These are phyloP conservation scores for Aphaenogaster ashmeadi DNA, from an alignment of 1,140 invertebrate species.

Conservation along the genomic window DNA sequence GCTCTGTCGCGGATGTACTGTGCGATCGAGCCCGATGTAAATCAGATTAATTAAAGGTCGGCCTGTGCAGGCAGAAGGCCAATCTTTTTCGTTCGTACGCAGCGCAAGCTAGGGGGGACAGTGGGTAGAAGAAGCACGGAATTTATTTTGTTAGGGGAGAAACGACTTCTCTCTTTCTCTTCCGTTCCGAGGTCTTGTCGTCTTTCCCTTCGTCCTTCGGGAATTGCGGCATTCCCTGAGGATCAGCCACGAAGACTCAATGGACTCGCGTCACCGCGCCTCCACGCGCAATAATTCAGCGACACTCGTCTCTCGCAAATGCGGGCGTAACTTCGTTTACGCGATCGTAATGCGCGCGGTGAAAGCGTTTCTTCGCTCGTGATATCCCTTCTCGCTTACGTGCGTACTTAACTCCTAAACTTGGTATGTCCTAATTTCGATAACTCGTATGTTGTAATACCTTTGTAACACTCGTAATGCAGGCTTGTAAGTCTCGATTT, in stretches of 20 bases:
- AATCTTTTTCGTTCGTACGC: constrained; percentile 53
- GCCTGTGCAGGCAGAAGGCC: background rate
- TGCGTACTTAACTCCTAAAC: background rate
- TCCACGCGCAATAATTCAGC: constrained; percentile 28
- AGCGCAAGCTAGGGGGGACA: background rate
- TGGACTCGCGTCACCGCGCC: background rate
- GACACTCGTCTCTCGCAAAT: background rate
- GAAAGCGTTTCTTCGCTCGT: constrained; percentile 15
- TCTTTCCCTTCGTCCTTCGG: background rate
- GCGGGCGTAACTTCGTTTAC: constrained; percentile 32
- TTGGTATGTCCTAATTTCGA: background rate
- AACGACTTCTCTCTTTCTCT: constrained; percentile 19
- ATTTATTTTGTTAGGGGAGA: constrained; percentile 38
- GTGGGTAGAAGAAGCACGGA: constrained; percentile 15
- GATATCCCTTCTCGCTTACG: constrained; percentile 30
- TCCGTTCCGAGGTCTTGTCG: background rate
- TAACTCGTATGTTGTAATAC: background rate
- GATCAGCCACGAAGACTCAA: constrained; percentile 11
- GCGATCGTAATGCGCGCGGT: constrained; percentile 19
- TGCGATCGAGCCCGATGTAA: constrained; percentile 75
- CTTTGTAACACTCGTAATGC: background rate
- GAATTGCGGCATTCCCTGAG: constrained; percentile 21
- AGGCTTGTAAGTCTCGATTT: constrained; percentile 3
- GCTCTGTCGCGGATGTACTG: constrained; percentile 67
- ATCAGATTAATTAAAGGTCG: constrained; percentile 78